A percentile compares a stretch with the other conserved stretches of the same genome.
These are phyloP conservation scores for Saccopteryx bilineata DNA, from an alignment of 2,113 vertebrate species.

Conservation along the genomic window DNA sequence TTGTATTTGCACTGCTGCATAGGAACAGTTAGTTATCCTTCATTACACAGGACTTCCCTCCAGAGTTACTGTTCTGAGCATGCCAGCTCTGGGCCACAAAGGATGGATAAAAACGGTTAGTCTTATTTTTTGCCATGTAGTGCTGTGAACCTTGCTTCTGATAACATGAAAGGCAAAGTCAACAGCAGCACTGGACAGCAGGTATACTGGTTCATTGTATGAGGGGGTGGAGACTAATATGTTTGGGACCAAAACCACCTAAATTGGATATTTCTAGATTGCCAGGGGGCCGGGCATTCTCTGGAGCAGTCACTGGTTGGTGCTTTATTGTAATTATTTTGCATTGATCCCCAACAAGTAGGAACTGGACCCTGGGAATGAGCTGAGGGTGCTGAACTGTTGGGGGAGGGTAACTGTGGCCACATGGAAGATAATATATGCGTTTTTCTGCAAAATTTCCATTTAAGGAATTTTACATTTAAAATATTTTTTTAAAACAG, in stretches of 20 bases:
- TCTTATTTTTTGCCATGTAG: conserved; percentile 68
- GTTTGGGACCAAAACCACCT: conserved; percentile 88
- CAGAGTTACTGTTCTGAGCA: conserved; percentile 57
- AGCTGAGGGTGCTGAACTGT: conserved; percentile 70
- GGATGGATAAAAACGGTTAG: not conserved
- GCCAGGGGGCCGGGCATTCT: not conserved
- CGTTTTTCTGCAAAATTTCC: conserved; percentile 85
- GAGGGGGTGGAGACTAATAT: conserved; percentile 63
- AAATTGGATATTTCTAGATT: conserved; percentile 77
- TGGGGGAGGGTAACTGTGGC: conserved; percentile 80
- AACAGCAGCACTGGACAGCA: conserved; percentile 73
- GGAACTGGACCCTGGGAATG: conserved; percentile 42
- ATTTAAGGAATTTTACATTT: conserved; percentile 84
- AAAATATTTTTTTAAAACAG: conserved; percentile 76
- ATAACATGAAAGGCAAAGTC: conserved; percentile 67
- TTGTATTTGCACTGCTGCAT: conserved; percentile 67
- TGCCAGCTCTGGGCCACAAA: conserved; percentile 71
- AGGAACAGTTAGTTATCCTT: conserved; percentile 66
- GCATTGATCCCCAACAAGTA: conserved; percentile 68
- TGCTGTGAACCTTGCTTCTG: conserved; percentile 74
- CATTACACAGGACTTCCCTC: conserved; percentile 69
- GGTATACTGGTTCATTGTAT: conserved; percentile 72
- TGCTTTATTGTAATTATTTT: conserved; percentile 48
- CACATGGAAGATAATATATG: conserved; percentile 81
- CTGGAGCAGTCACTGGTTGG: conserved; percentile 52